A percentile compares a stretch with the other conserved stretches of the same genome.
Conservation (phyloP, 2,888 invertebrate species). For the Dascillus cervinus region DNA sequence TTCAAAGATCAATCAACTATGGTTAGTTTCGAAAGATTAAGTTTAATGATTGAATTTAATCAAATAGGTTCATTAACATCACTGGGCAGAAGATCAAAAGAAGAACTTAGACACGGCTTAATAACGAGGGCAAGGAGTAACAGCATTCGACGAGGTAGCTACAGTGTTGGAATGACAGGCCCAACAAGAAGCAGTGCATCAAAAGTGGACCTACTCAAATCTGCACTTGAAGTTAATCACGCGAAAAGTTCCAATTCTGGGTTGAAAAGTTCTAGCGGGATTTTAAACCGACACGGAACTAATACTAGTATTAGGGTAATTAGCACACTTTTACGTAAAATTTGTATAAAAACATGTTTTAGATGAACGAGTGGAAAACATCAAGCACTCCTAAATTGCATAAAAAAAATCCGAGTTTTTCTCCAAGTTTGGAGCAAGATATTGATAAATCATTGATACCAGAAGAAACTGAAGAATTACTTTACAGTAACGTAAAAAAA, state of each 20-base stretch:
- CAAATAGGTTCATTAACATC: slow-evolving; percentile 69
- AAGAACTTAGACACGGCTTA: slow-evolving; percentile 19
- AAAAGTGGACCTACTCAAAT: slow-evolving; percentile 61
- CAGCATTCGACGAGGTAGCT: slow-evolving; percentile 48
- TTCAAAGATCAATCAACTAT: slow-evolving; percentile 63
- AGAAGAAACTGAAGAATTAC: slow-evolving; percentile 26
- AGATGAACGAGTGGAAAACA: slow-evolving; percentile 12
- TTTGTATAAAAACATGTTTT: slow-evolving; percentile 1
- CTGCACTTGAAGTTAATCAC: slow-evolving; percentile 61
- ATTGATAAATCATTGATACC: slow-evolving; percentile 19
- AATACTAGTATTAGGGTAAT: slow-evolving; percentile 16
- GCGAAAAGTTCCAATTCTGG: slow-evolving; percentile 25
- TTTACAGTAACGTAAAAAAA: too few relatives aligned
- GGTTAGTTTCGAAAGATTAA: slow-evolving; percentile 63
- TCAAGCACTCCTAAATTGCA: slow-evolving; percentile 22
- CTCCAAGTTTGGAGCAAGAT: slow-evolving; percentile 17
- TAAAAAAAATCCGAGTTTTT: slow-evolving; percentile 16
- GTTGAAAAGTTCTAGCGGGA: slow-evolving; percentile 14
- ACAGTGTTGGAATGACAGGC: slow-evolving; percentile 48
- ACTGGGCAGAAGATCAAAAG: slow-evolving; percentile 48
- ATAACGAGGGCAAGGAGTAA: slow-evolving; percentile 35
- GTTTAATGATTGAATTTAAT: slow-evolving; percentile 68
- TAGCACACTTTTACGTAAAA: not conserved
- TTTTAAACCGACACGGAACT: slow-evolving; percentile 15
- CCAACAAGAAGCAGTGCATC: slow-evolving; percentile 46